Evolutionary conservation across 2,113 vertebrate species (phyloP).

Genomic region (Perca schrenkii): DNA sequence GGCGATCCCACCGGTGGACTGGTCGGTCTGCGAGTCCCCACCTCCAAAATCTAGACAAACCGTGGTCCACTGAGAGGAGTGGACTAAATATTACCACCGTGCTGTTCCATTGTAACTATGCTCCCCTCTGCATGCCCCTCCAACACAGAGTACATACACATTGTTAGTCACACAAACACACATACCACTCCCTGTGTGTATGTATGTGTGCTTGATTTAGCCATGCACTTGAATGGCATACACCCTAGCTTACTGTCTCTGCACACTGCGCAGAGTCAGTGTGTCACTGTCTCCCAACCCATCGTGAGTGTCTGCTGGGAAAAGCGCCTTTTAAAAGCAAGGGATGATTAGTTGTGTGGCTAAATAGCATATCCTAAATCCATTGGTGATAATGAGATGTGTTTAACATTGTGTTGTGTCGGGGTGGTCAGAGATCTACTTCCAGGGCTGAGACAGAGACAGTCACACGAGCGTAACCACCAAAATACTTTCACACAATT

Average conservation of each 20-base stretch:
- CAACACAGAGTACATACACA: slow-evolving; percentile 86
- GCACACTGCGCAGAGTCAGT: slow-evolving; percentile 46
- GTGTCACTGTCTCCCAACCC: slow-evolving; percentile 71
- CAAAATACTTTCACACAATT: slow-evolving; percentile 62
- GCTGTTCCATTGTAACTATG: slow-evolving; percentile 88
- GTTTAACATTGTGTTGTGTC: slow-evolving; percentile 67
- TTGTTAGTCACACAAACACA: slow-evolving; percentile 74
- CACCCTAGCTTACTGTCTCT: slow-evolving; percentile 69
- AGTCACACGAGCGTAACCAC: slow-evolving; percentile 59
- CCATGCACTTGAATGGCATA: slow-evolving; percentile 65
- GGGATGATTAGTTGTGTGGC: slow-evolving; percentile 65
- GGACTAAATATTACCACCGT: slow-evolving; percentile 68
- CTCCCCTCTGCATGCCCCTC: slow-evolving; percentile 93
- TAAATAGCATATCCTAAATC: slow-evolving; percentile 65
- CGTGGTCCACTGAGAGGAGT: slow-evolving; percentile 62
- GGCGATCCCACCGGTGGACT: slow-evolving; percentile 97
- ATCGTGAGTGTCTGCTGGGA: slow-evolving; percentile 60
- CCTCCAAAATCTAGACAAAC: slow-evolving; percentile 90
- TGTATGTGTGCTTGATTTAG: slow-evolving; percentile 76
- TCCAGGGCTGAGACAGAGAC: slow-evolving; percentile 39
- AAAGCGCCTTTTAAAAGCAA: slow-evolving; percentile 59
- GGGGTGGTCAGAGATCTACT: slow-evolving; percentile 44
- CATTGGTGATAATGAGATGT: slow-evolving; percentile 67
- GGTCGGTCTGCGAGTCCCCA: slow-evolving; percentile 94
- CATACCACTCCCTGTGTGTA: slow-evolving; percentile 75